Evolutionary conservation across 2,113 vertebrate species (phyloP).

Genomic region (Numida meleagris): DNA sequence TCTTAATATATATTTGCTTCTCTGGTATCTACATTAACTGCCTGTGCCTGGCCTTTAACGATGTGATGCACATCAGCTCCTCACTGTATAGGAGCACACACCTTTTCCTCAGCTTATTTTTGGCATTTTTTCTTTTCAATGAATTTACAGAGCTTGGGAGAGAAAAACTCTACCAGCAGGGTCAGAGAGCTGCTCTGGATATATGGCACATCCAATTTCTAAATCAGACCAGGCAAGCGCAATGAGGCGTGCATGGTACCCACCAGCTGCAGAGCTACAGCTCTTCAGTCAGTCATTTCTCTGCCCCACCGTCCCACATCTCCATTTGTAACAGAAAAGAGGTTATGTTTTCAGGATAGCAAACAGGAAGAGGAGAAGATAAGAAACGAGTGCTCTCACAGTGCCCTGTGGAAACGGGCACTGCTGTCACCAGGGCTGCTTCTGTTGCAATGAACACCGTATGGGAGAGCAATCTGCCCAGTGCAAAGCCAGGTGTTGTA

Average conservation of each 20-base stretch:
- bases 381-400: background rate
- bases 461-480: background rate
- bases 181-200: background rate
- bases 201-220: background rate
- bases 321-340: background rate
- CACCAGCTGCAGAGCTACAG: background rate
- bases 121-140: background rate
- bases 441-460: background rate
- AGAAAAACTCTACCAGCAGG: background rate
- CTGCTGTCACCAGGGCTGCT: background rate
- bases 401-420: background rate
- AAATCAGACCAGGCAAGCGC: background rate
- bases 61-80: accelerated
- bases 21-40: background rate
- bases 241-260: background rate
- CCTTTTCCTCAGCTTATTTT: background rate
- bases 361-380: background rate
- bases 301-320: background rate
- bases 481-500: background rate
- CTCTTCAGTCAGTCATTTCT: background rate
- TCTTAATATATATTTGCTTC: background rate
- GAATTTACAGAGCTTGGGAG: background rate
- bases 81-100: background rate
- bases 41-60: background rate
- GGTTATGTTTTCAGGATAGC: background rate